Conservation (phyloP, 1,140 invertebrate species). For the Sycophaga agraensis region DNA sequence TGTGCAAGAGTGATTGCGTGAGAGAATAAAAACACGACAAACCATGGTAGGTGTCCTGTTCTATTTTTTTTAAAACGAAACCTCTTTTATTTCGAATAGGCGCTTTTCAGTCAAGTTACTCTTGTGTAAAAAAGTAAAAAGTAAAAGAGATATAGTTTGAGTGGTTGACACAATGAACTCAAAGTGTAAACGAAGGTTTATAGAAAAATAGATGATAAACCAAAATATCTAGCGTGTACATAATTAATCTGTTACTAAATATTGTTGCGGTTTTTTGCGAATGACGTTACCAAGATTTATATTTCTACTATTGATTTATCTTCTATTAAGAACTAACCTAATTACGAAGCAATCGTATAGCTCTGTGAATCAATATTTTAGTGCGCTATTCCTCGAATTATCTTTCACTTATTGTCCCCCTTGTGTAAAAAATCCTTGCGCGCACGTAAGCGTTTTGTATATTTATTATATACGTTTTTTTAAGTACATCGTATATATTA, state of each 20-base stretch:
- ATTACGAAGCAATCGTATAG: constrained; percentile 27
- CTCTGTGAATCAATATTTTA: constrained; percentile 22
- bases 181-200: constrained; percentile 23
- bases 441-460: constrained; percentile 23
- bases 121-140: constrained; percentile 9
- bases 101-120: constrained; percentile 14
- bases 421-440: constrained; percentile 18
- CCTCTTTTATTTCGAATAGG: constrained; percentile 16
- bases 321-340: constrained; percentile 19
- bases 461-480: constrained; percentile 28
- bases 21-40: constrained; percentile 14
- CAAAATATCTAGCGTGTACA: constrained; percentile 31
- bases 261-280: constrained; percentile 31
- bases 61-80: constrained; percentile 14
- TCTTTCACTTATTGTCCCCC: constrained; percentile 19
- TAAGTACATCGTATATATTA: constrained; percentile 21
- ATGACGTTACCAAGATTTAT: constrained; percentile 32
- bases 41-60: constrained; percentile 15
- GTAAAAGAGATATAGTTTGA: background rate
- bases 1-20: constrained; percentile 12
- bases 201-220: constrained; percentile 22
- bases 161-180: constrained; percentile 3
- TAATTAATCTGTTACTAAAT: constrained; percentile 30
- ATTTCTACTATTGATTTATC: constrained; percentile 31
- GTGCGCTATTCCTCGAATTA: constrained; percentile 15